Evolutionary conservation across 2,888 invertebrate species (phyloP), one percentile per base, ranked within the genome.

Genomic region (Papilio protenor): DNA sequence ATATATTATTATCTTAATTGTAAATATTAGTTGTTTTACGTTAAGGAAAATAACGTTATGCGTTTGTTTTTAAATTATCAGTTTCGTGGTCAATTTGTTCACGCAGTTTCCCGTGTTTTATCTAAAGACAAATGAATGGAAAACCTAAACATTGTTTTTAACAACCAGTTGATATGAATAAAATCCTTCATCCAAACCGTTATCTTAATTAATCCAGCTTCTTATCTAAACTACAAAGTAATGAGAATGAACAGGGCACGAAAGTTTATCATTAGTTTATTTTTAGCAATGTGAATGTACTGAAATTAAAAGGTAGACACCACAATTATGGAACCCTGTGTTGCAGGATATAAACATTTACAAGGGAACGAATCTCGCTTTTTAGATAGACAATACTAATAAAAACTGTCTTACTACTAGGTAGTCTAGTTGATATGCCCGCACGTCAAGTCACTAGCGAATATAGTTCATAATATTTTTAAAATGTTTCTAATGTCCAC

Each of bases 1-100:
- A 76, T 70, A 79, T 69, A 75, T 64, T 78, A 78, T 73, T 78
- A 79, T 76, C 76, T 79, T 73, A 79, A 79, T 76, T 76, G 69
- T 21, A 49, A 70, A 69, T 70, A 75, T 76, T 76, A 78, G 75
- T 72, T 57, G 52, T 69, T 73, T 69, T 47, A 70, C 40, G 52
- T 23, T 73, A 71, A 40, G 57, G 75, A 78, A 78, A 78, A 78
- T 40, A 75, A 64, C 16, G 45, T 52, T 14, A 40, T 47, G 47
- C 71, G 70, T 71, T 70, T 72, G 59, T 72, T 33, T 72, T 76
- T 70, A 14, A 64, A 1, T 33, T 33, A 40, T 40, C 8, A 40
- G 8, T 40, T 40, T 0, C 0, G 27, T 1, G 8, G 40, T 40
- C 40, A 40, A 40, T 40, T 40, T 40, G 40, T 40, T 40, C 6